Evolutionary conservation across 2,113 vertebrate genomes (phyloP).

Genomic region (Probosciger aterrimus): DNA sequence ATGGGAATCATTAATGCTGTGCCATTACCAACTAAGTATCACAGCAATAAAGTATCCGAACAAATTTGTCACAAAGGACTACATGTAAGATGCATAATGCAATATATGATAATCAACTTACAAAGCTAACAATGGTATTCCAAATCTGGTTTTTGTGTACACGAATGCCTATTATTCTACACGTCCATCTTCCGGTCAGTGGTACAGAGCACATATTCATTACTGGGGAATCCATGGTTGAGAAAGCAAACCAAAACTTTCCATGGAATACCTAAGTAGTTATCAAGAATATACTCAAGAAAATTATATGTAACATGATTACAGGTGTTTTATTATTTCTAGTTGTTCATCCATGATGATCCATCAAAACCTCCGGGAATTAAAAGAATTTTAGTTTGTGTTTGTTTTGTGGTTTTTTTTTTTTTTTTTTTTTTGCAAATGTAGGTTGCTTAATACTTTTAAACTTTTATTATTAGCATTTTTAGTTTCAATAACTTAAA

Average conservation of each 20-base stretch:
- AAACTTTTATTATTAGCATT: not conserved
- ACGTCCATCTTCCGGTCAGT: not conserved
- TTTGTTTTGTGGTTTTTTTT: no score
- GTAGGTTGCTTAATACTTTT: not conserved
- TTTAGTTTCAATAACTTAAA: not conserved
- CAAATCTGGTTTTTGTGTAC: not conserved
- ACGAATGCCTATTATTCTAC: not conserved
- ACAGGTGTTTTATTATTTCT: not conserved
- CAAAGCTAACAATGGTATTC: conserved; percentile 25
- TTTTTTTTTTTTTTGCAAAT: not conserved
- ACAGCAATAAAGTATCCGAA: not conserved
- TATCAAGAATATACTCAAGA: not conserved
- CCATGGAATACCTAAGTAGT: not conserved
- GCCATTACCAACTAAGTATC: not conserved
- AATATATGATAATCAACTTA: conserved; percentile 2
- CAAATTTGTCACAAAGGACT: not conserved
- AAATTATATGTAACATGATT: not conserved
- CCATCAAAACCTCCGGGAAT: not conserved
- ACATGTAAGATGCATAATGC: not conserved
- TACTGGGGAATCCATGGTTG: not conserved
- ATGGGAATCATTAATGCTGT: not conserved
- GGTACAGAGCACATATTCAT: not conserved
- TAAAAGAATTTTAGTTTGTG: not conserved
- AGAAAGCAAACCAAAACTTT: not conserved
- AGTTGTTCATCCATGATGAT: not conserved